Base-by-base conservation (phyloP, 2,113 vertebrate species). In the Ellobius talpinus region DNA sequence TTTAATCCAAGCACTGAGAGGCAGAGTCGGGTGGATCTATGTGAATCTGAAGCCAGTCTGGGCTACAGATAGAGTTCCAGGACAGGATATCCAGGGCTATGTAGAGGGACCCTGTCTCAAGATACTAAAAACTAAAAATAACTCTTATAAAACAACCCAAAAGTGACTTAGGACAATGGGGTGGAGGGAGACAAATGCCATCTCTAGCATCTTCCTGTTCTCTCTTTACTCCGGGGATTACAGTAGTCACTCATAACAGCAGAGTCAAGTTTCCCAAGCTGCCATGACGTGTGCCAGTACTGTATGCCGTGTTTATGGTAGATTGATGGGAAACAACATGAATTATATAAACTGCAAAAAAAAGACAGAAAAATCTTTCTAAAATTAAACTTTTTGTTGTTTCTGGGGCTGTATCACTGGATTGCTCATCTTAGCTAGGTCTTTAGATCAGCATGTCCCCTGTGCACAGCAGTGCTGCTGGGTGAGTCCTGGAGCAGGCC, bases 321-420 rank as follows among this genome's bases (percentile, higher is more conserved):
- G 73, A 73, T 87, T 42, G n/a, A 73, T 9, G 33, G 45, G 82
- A 87, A 92, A 21, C 45, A 42, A 24, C 39, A 31, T 90, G 55
- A 82, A 84, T 55, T 82, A 78, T 24, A 23, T n/a, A 17, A 65
- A 17, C 91, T 95, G 7, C 31, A 68, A 68, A 68, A 63, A 11
- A n/a, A 8, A 72, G 33, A 39, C 58, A 81, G 89, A 82, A 52
- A 76, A 36, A 33, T 79, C 6, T 29, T 12, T 92, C 81, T 90
- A 19, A 76, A 87, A 14, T 23, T 42, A 33, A 36, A 39, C 55
- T 78, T 91, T 72, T n/a, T 91, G 42, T 84, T 91, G 50, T 89
- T 93, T 23, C 66, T 84, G 31, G 93, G 52, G 66, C 85, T 81
- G 10, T 45, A 19, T 93, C 78, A 24, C 58, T 96, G 39, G 58